Percentiles rank a stretch among this genome's conserved stretches.
These are phyloP conservation scores for Himalopsyche tibetana DNA, from an alignment of 2,888 invertebrate species.

Conservation along the genomic window DNA sequence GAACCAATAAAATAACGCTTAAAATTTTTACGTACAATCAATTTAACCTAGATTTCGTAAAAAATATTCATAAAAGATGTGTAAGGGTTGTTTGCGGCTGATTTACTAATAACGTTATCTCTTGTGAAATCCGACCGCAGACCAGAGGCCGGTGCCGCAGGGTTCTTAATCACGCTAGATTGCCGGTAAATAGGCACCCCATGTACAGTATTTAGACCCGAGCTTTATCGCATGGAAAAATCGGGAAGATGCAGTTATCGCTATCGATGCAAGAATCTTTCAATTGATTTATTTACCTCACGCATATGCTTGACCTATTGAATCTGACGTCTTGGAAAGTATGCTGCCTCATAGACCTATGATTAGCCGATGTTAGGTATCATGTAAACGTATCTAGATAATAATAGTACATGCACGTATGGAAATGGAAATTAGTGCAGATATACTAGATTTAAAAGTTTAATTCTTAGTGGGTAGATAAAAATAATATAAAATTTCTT, in stretches of 20 bases:
- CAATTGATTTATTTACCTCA: constrained; percentile 12
- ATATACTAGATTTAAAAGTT: no score
- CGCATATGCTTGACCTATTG: constrained; percentile 31
- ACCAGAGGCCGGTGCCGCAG: neutral
- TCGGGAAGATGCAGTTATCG: constrained; percentile 18
- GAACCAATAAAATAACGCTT: no score
- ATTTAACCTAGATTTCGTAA: neutral
- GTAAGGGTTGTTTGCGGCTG: neutral
- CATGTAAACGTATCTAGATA: no score
- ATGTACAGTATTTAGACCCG: constrained; percentile 23
- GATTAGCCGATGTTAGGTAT: neutral
- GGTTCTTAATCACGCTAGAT: constrained; percentile 39
- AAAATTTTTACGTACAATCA: no score
- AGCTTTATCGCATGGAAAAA: neutral
- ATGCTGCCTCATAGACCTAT: neutral
- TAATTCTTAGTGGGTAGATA: no score
- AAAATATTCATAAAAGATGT: neutral
- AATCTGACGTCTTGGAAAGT: neutral
- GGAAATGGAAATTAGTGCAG: no score
- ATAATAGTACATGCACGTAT: no score
- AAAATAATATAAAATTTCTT: no score
- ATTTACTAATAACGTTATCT: neutral
- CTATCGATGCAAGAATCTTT: constrained; percentile 17
- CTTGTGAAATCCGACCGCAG: neutral
- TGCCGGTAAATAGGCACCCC: constrained; percentile 31